Evolutionary conservation across 2,113 vertebrate species (phyloP).

Genomic region (Rynchops niger): DNA sequence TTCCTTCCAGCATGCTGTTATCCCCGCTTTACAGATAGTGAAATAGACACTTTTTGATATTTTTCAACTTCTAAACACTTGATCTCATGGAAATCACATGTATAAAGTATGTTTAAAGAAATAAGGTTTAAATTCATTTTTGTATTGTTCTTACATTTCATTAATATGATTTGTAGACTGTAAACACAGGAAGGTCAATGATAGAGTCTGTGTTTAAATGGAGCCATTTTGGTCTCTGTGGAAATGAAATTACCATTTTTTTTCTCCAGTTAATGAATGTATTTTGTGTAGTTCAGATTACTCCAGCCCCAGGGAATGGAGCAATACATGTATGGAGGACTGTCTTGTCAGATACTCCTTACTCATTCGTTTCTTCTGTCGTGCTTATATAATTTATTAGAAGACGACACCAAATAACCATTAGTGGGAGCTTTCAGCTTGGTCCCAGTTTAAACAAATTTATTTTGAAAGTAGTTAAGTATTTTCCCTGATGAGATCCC

Average conservation of each 20-base stretch:
- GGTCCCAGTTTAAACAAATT: background rate
- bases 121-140: background rate
- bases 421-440: background rate
- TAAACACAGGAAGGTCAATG: background rate
- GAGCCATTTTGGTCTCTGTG: background rate
- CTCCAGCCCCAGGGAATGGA: background rate
- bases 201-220: background rate
- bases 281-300: background rate
- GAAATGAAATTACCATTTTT: background rate
- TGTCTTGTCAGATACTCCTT: background rate
- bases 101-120: background rate
- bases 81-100: background rate
- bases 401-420: background rate
- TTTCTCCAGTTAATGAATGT: background rate
- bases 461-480: background rate
- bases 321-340: background rate
- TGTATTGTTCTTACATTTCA: background rate
- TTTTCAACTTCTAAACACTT: background rate
- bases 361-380: background rate
- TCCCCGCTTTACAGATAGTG: background rate
- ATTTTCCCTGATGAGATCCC: background rate
- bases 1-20: background rate
- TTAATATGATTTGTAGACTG: background rate
- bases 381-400: background rate
- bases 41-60: background rate